A percentile compares a stretch with the other conserved stretches of the same genome.
Conservation (phyloP, 1,140 invertebrate species). For the Parasteatoda tepidariorum region DNA sequence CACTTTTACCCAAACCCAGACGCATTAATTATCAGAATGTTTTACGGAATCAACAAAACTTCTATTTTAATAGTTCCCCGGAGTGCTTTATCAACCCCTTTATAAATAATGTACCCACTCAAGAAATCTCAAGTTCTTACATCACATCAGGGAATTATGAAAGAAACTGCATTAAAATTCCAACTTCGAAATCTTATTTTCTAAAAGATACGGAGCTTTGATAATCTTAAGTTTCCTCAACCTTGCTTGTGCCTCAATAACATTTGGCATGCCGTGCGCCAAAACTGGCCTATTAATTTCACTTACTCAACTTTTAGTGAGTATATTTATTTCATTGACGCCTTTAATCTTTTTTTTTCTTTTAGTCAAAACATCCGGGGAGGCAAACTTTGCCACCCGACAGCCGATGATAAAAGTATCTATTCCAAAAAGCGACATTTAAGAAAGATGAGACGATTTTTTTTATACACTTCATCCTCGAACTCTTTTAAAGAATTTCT, state of each 20-base stretch:
- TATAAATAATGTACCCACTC: slow-evolving; percentile 11
- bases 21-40: no score
- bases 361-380: not conserved
- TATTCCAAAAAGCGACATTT: slow-evolving; percentile 41
- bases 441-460: slow-evolving; percentile 15
- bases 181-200: not conserved
- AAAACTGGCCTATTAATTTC: slow-evolving; percentile 36
- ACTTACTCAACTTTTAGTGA: slow-evolving; percentile 21
- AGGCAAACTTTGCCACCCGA: not conserved
- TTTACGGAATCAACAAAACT: no score
- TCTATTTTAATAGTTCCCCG: not conserved
- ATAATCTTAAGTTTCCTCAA: not conserved
- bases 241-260: not conserved
- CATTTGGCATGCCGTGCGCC: not conserved
- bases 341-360: not conserved
- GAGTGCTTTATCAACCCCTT: not conserved
- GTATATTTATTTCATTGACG: not conserved
- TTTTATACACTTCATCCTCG: not conserved
- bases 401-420: not conserved
- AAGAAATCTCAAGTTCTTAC: not conserved
- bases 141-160: not conserved
- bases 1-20: no score
- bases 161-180: not conserved
- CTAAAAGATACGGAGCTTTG: not conserved
- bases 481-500: no score